Percentiles rank a stretch among this genome's conserved stretches.
phyloP scores from a whole-genome alignment of 2,888 invertebrate genomes.

The Itoplectis maculator region DNA sequence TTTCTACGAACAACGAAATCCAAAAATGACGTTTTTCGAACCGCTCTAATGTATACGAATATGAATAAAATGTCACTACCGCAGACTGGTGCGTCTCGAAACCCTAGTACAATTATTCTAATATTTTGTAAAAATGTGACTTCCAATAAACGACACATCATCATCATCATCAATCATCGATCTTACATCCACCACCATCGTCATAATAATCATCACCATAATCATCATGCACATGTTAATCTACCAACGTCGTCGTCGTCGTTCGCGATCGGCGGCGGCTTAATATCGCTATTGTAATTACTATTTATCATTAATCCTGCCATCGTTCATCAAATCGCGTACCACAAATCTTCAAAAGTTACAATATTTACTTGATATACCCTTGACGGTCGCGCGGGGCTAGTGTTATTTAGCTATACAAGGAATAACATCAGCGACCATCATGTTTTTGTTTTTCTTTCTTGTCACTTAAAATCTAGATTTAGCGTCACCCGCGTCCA shows the following conservation, averaged over 20 bases:
- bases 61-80: constrained; percentile 59
- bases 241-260: constrained; percentile 57
- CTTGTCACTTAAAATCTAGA: constrained; percentile 60
- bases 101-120: constrained; percentile 75
- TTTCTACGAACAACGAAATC: too few species aligned
- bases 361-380: constrained; percentile 50
- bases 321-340: constrained; percentile 39
- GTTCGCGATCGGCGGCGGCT: constrained; percentile 39
- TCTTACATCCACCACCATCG: constrained; percentile 35
- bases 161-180: constrained; percentile 61
- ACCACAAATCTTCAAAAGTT: constrained; percentile 49
- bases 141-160: constrained; percentile 69
- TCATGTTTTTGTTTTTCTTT: constrained; percentile 68
- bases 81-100: constrained; percentile 69
- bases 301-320: constrained; percentile 56
- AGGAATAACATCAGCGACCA: constrained; percentile 76
- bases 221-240: constrained; percentile 54
- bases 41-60: constrained; percentile 15
- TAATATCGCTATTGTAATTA: constrained; percentile 46
- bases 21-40: too few species aligned
- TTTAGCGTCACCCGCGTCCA: constrained; percentile 15
- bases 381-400: constrained; percentile 41
- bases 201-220: constrained; percentile 65
- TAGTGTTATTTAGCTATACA: constrained; percentile 73
- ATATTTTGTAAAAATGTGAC: constrained; percentile 76